Conservation (phyloP, 1,140 invertebrate species). For the Drosophila erecta region DNA sequence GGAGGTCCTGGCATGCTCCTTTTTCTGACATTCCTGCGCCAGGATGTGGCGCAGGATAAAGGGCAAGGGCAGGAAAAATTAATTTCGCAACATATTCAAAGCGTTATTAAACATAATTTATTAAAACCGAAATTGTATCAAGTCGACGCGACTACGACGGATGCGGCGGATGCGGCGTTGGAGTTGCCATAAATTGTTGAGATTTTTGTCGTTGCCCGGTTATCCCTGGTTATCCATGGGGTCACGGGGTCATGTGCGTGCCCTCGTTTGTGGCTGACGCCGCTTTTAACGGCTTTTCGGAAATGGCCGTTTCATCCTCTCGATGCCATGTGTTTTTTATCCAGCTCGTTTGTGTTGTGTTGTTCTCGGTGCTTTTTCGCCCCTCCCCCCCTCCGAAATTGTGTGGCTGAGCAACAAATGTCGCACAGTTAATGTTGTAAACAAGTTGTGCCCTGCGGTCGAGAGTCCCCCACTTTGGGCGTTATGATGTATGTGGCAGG, state of each 20-base stretch:
- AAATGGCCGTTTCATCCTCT: conserved; percentile 50
- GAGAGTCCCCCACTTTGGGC: conserved; percentile 19
- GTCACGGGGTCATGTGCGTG: conserved; percentile 68
- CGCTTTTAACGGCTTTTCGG: conserved; percentile 60
- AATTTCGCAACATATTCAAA: conserved; percentile 83
- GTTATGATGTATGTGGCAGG: conserved; percentile 76
- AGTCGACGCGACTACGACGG: conserved; percentile 23
- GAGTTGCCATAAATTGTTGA: conserved; percentile 69
- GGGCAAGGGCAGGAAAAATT: conserved; percentile 69
- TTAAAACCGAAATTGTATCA: conserved; percentile 83
- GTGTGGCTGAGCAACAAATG: conserved; percentile 70
- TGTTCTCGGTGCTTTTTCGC: conserved; percentile 12
- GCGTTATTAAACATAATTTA: conserved; percentile 84
- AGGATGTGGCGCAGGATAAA: conserved; percentile 31
- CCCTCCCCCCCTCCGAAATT: neutral
- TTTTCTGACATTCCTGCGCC: conserved; percentile 11
- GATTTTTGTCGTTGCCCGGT: conserved; percentile 53
- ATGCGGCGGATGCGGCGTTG: neutral
- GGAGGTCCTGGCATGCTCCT: conserved; percentile 7
- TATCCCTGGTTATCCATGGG: conserved; percentile 34
- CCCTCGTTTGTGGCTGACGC: conserved; percentile 43
- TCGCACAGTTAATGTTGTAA: conserved; percentile 82
- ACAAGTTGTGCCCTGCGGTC: conserved; percentile 58
- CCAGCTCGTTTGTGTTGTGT: conserved; percentile 26
- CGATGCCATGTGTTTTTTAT: conserved; percentile 35